phyloP scores from a whole-genome alignment of 1,140 invertebrate genomes.

The Musca vetustissima region DNA sequence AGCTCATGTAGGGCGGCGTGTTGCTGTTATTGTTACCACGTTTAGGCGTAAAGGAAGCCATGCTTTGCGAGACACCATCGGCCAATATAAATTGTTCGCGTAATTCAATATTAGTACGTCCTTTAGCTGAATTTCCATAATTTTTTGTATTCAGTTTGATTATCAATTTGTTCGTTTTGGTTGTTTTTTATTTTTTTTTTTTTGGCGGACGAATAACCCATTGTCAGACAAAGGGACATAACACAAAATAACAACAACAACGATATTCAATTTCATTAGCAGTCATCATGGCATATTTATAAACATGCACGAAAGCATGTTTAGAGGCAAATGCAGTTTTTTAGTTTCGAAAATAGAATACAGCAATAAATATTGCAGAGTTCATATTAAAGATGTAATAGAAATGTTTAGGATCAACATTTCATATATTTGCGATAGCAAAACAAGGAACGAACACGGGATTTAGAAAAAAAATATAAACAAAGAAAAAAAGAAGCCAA shows the following conservation, averaged over 20 bases:
- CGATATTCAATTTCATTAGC: slow-evolving; percentile 4
- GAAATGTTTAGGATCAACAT: neutral
- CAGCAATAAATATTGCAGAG: too few species aligned
- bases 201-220: neutral
- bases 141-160: neutral
- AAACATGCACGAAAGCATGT: slow-evolving; percentile 1
- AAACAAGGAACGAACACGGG: too few species aligned
- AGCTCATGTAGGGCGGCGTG: slow-evolving; percentile 64
- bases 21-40: slow-evolving; percentile 57
- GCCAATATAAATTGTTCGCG: slow-evolving; percentile 98
- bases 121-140: slow-evolving; percentile 78
- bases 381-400: too few species aligned
- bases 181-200: neutral
- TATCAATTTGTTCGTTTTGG: neutral
- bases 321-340: too few species aligned
- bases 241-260: slow-evolving; percentile 15
- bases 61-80: slow-evolving; percentile 94
- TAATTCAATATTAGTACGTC: slow-evolving; percentile 98
- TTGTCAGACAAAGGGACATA: slow-evolving; percentile 7
- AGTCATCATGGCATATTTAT: neutral
- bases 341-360: too few species aligned
- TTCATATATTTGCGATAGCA: neutral
- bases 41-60: slow-evolving; percentile 93
- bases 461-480: slow-evolving; percentile 10
- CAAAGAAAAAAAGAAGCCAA: slow-evolving; percentile 11